A percentile compares a stretch with the other conserved stretches of the same genome.
Evolutionary conservation across 2,113 vertebrate genomes (phyloP).

Genomic region (Kryptolebias marmoratus): DNA sequence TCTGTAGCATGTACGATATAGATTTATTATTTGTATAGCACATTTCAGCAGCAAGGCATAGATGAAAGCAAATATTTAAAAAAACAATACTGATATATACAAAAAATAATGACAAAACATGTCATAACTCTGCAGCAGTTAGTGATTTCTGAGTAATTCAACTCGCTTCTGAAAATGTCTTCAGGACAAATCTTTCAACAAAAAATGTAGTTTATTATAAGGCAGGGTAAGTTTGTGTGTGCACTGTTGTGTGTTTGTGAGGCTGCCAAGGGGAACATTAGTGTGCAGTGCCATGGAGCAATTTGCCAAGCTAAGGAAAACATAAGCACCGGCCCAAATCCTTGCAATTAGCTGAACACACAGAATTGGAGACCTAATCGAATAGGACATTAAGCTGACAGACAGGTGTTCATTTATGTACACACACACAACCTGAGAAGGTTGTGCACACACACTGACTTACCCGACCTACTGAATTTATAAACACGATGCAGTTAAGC

Average conservation of each 20-base stretch:
- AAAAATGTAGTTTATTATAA: conserved; percentile 2
- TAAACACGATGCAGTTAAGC: background rate
- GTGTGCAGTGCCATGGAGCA: conserved; percentile 52
- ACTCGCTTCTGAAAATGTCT: conserved; percentile 30
- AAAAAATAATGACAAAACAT: too few species aligned
- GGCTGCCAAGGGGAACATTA: conserved; percentile 46
- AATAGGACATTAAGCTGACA: conserved; percentile 65
- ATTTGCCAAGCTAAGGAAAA: conserved; percentile 65
- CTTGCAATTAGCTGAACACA: conserved; percentile 74
- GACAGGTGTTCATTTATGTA: conserved; percentile 67
- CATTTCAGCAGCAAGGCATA: too few species aligned
- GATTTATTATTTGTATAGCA: too few species aligned
- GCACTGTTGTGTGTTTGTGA: conserved; percentile 12
- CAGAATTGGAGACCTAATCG: conserved; percentile 67
- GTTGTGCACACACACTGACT: conserved; percentile 10
- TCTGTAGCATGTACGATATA: too few species aligned
- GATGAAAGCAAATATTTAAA: too few species aligned
- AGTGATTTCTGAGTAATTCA: background rate
- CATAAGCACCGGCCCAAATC: conserved; percentile 50
- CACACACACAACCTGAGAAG: conserved; percentile 43
- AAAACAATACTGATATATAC: too few species aligned
- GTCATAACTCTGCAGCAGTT: background rate
- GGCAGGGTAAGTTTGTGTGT: background rate
- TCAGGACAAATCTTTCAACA: conserved; percentile 21
- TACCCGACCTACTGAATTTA: conserved; percentile 11